These are phyloP conservation scores for Vespertilio murinus DNA, from an alignment of 2,797 vertebrate species.

Conservation along the genomic window DNA sequence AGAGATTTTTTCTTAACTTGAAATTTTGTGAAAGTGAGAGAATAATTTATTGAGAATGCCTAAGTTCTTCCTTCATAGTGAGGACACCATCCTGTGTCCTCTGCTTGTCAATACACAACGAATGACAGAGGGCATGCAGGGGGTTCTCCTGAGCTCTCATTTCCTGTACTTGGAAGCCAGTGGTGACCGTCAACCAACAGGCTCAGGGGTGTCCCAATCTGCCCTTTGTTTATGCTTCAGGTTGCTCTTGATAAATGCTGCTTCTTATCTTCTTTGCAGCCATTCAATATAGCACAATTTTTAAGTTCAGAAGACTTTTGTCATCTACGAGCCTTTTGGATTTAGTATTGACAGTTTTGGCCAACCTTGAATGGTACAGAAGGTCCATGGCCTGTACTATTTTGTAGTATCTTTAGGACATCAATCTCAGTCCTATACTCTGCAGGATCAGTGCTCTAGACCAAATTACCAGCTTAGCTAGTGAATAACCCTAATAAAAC, in stretches of 20 bases:
- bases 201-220: neutral
- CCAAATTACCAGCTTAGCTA: neutral
- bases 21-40: neutral
- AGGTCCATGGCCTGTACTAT: neutral
- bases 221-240: neutral
- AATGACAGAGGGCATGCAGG: neutral
- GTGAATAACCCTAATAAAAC: neutral
- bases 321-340: neutral
- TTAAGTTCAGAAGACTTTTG: neutral
- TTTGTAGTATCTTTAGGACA: neutral
- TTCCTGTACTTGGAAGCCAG: neutral
- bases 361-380: neutral
- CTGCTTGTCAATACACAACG: neutral
- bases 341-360: neutral
- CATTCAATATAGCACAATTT: neutral
- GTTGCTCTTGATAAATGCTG: neutral
- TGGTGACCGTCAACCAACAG: neutral
- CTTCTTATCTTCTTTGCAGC: constrained; percentile 4
- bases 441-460: neutral
- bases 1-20: constrained; percentile 8
- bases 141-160: neutral
- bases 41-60: neutral
- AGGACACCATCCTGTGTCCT: neutral
- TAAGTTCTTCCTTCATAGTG: neutral
- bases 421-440: neutral